Evolutionary conservation across 2,888 invertebrate species (phyloP).

Genomic region (Atrina japonica): DNA sequence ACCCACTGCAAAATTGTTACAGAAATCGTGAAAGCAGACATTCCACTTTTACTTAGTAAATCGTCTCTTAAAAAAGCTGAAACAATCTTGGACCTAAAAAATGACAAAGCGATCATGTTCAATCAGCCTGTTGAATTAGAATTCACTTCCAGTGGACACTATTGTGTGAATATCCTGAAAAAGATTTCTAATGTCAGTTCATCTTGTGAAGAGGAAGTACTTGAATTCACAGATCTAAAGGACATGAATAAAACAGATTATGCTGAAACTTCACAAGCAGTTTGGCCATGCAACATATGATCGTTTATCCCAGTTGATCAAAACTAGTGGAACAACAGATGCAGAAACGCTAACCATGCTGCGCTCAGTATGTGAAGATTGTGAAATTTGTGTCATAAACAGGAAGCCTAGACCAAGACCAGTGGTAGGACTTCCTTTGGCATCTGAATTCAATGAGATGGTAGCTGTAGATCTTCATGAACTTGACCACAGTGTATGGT

Average conservation of each 20-base stretch:
- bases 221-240: slow-evolving; percentile 14
- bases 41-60: slow-evolving; percentile 24
- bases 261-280: slow-evolving; percentile 51
- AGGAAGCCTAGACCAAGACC: slow-evolving; percentile 35
- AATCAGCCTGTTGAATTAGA: slow-evolving; percentile 43
- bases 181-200: slow-evolving; percentile 18
- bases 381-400: slow-evolving; percentile 25
- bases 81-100: slow-evolving; percentile 47
- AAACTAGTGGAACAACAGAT: slow-evolving; percentile 40
- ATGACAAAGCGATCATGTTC: slow-evolving; percentile 49
- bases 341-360: slow-evolving; percentile 29
- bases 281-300: slow-evolving; percentile 54
- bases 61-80: slow-evolving; percentile 47
- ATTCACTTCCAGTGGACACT: slow-evolving; percentile 46
- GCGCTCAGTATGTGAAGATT: slow-evolving; percentile 24
- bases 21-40: slow-evolving; percentile 32
- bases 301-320: slow-evolving; percentile 38
- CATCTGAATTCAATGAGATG: slow-evolving; percentile 31
- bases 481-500: slow-evolving; percentile 27
- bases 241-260: slow-evolving; percentile 18
- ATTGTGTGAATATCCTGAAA: slow-evolving; percentile 45
- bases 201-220: slow-evolving; percentile 15
- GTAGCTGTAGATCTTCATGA: slow-evolving; percentile 40
- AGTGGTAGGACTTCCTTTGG: slow-evolving; percentile 28
- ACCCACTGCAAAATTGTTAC: slow-evolving; percentile 35